Conservation (phyloP, 2,888 invertebrate genomes). For the Andrena camellia region DNA sequence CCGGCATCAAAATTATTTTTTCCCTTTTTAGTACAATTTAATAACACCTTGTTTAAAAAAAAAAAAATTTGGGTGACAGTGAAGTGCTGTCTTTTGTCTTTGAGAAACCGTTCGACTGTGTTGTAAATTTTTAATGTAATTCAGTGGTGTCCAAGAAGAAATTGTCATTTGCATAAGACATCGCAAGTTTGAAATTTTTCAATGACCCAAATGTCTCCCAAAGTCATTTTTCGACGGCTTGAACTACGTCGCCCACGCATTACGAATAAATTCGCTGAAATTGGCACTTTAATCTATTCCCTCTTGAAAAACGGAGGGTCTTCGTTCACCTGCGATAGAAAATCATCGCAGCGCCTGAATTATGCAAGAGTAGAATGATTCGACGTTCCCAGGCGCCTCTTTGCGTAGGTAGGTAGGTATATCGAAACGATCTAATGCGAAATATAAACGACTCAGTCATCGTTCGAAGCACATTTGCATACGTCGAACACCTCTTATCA, state of each 20-base stretch:
- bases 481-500: neutral
- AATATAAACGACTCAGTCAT: neutral
- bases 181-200: neutral
- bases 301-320: neutral
- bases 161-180: too few species aligned
- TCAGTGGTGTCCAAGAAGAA: too few species aligned
- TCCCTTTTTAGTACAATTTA: too few species aligned
- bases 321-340: neutral
- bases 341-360: neutral
- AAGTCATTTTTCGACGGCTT: neutral
- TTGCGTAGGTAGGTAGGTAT: neutral
- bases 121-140: too few species aligned
- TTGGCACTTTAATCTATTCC: neutral
- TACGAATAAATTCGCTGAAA: conserved; percentile 17
- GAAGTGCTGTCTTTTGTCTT: too few species aligned
- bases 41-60: too few species aligned
- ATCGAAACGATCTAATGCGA: neutral
- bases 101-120: too few species aligned
- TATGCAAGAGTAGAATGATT: neutral
- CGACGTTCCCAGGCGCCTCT: neutral
- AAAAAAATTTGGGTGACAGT: too few species aligned
- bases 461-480: neutral
- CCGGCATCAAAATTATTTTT: too few species aligned
- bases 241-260: neutral
- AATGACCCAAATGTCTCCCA: neutral